Base-by-base conservation (phyloP, 2,113 vertebrate genomes). In the Oplegnathus fasciatus region DNA sequence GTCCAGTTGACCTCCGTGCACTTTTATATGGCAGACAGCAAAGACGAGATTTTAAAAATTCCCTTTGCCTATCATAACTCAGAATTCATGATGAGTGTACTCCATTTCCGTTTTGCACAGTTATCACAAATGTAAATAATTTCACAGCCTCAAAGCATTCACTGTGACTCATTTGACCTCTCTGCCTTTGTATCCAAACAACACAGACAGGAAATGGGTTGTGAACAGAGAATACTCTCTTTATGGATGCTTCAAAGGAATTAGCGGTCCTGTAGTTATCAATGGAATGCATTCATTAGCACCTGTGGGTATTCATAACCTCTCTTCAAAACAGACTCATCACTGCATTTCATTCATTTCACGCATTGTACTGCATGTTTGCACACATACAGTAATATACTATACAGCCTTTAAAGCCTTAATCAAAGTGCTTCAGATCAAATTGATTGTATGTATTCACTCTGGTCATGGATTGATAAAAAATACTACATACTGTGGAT, bases 181-280 rank as follows among this genome's bases (percentile, higher is more conserved):
- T 46, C 6, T 24, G 26, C 15, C 46, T 64, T 15, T 61, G 5
- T 26, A 32, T 61, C 5, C 4, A 15, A n/a, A 74, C 46, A 34
- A 74, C 34, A 34, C 57, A 7, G 55, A 40, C 60, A 32, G 75
- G 60, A 66, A 78, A 42, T 22, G 32, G 3, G 18, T 1, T 46
- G 22, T 57, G 61, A 74, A 73, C 1, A 20, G 28, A 32, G 26
- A 28, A 14, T 3, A 17, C 55, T 61, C 40, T 34, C 9, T 13
- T 18, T 6, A 50, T 17, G 14, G 40, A 57, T 64, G 75, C 64
- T 70, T 75, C 57, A 83, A 64, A 86, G 64, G 46, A 74, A 82
- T 46, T 13, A 78, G 61, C 3, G 1, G 15, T 8, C 9, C 44
- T 11, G 46, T 30, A 46, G 34, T 64, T 62, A 57, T 48, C 37